Evolutionary conservation across 2,888 invertebrate genomes (phyloP).

Genomic region (Parnassius smintheus): DNA sequence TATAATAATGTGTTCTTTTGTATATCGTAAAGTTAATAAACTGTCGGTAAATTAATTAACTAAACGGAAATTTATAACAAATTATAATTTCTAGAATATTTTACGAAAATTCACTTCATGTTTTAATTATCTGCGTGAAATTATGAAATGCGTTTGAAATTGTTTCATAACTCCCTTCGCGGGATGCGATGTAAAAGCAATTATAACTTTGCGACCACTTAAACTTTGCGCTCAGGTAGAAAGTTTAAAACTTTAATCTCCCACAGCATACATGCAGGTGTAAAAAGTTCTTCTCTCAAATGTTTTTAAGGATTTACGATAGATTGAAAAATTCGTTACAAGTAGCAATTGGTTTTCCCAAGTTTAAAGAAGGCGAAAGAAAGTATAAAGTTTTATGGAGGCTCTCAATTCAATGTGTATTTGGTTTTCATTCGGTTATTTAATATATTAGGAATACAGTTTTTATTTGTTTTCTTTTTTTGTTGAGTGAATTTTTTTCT

Average conservation of each 20-base stretch:
- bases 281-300: not conserved
- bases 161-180: constrained; percentile 14
- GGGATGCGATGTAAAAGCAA: constrained; percentile 15
- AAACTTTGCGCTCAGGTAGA: constrained; percentile 7
- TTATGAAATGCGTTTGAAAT: constrained; percentile 12
- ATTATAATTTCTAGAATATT: not conserved
- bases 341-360: too few species aligned
- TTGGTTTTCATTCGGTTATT: too few species aligned
- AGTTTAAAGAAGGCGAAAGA: too few species aligned
- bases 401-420: too few species aligned
- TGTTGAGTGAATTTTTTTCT: too few species aligned
- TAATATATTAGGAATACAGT: too few species aligned
- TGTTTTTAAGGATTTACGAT: not conserved
- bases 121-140: constrained; percentile 1
- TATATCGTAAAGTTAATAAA: too few species aligned
- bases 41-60: too few species aligned
- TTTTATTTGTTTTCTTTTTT: too few species aligned
- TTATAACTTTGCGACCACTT: constrained; percentile 18
- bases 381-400: too few species aligned
- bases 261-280: not conserved
- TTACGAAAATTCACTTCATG: not conserved
- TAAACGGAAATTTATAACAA: too few species aligned
- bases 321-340: not conserved
- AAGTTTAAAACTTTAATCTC: not conserved
- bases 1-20: too few species aligned